A percentile compares a stretch with the other conserved stretches of the same genome.
phyloP scores from a whole-genome alignment of 1,140 invertebrate genomes.

The Homarus americanus region DNA sequence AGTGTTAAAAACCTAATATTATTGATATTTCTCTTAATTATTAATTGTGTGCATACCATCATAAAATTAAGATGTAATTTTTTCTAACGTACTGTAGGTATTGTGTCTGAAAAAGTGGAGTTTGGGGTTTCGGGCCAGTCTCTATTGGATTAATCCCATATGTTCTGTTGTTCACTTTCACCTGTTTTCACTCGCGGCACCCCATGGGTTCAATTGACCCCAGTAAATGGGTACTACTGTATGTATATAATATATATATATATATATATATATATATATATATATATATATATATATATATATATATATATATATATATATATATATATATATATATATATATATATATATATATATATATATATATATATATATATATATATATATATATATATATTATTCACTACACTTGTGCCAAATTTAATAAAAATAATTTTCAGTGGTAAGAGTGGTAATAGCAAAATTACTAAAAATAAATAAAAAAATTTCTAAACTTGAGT shows the following conservation, averaged over 20 bases:
- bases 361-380: slow-evolving; percentile 22
- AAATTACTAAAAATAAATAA: neutral
- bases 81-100: no score
- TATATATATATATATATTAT: slow-evolving; percentile 20
- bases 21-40: no score
- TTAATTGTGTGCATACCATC: no score
- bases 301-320: slow-evolving; percentile 53
- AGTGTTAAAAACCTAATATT: no score
- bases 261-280: slow-evolving; percentile 57
- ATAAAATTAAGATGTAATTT: no score
- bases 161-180: no score
- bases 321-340: slow-evolving; percentile 34
- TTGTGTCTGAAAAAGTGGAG: no score
- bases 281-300: slow-evolving; percentile 57
- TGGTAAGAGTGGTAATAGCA: neutral
- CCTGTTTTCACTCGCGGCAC: no score
- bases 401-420: neutral
- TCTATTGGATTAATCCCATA: no score
- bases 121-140: no score
- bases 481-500: neutral
- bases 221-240: no score
- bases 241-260: slow-evolving; percentile 57
- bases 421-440: slow-evolving; percentile 10
- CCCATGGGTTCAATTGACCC: no score
- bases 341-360: slow-evolving; percentile 39